A percentile compares a stretch with the other conserved stretches of the same genome.
Evolutionary conservation across 64 coral and sea anemone genomes (phyloP).

Genomic region (Acropora tenuis): DNA sequence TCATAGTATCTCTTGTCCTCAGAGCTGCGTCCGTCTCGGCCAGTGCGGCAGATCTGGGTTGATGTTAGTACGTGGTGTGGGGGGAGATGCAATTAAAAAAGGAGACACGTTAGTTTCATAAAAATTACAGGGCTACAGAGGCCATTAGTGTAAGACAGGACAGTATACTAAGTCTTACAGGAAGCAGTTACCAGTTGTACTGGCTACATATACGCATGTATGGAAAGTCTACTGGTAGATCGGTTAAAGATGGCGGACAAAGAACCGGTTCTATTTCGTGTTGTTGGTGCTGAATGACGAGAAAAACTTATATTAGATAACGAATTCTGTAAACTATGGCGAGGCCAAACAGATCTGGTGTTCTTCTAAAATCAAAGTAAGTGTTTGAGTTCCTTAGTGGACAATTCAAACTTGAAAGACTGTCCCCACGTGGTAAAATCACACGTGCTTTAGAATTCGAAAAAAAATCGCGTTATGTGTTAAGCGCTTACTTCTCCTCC

Average conservation of each 20-base stretch:
- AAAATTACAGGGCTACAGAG: no score
- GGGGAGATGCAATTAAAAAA: no score
- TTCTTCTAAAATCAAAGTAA: constrained; percentile 36
- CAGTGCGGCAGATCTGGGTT: no score
- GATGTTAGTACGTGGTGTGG: no score
- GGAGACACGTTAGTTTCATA: no score
- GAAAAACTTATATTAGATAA: background rate
- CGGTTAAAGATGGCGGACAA: background rate
- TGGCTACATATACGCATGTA: no score
- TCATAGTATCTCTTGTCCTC: no score
- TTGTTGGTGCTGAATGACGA: background rate
- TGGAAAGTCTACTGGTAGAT: no score
- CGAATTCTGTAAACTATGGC: background rate
- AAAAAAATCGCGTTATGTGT: background rate
- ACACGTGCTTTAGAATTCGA: background rate
- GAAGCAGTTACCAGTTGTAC: no score
- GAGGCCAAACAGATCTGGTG: background rate
- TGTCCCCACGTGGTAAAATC: background rate
- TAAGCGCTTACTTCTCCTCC: background rate
- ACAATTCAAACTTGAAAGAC: background rate
- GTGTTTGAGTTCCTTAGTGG: background rate
- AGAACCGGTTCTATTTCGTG: background rate
- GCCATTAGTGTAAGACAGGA: no score
- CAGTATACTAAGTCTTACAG: no score
- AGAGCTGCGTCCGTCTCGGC: no score